Conservation (phyloP, 37 sponge, comb jelly and placozoan species). For the Spongilla lacustris region DNA sequence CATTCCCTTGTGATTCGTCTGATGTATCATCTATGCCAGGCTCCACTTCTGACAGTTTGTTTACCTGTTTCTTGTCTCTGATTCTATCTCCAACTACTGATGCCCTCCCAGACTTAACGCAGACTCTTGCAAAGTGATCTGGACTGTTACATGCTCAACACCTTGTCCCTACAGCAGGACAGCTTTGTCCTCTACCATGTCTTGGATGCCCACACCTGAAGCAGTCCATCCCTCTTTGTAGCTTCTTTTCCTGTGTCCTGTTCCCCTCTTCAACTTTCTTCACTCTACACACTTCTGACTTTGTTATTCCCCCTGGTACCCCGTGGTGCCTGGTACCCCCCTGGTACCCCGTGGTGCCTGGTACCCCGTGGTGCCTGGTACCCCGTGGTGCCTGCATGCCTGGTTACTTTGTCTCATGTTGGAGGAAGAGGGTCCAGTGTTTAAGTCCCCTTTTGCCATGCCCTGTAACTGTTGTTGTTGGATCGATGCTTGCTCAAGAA, state of each 20-base stretch:
- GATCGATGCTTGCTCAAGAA: background rate
- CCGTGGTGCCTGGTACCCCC: no score
- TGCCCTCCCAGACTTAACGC: constrained; percentile 3
- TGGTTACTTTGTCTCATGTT: no score
- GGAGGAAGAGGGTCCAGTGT: no score
- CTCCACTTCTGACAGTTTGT: background rate
- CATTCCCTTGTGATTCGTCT: background rate
- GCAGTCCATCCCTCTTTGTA: background rate
- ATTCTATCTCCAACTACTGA: background rate
- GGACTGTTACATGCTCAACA: constrained; percentile 29
- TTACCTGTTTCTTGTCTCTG: background rate
- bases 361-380: no score
- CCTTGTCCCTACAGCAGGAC: constrained; percentile 33
- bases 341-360: no score
- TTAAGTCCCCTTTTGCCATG: background rate
- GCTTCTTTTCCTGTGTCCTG: background rate
- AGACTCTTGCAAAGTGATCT: constrained; percentile 60
- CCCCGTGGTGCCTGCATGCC: no score
- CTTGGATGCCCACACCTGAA: background rate
- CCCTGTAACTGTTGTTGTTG: background rate
- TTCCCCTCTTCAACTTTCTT: background rate
- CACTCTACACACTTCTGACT: background rate
- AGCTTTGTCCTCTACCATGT: constrained; percentile 18
- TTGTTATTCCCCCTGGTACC: constrained; percentile 1
- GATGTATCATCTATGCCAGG: background rate